Base-by-base conservation (phyloP, 1,140 invertebrate genomes). In the Drosophila mauritiana region DNA sequence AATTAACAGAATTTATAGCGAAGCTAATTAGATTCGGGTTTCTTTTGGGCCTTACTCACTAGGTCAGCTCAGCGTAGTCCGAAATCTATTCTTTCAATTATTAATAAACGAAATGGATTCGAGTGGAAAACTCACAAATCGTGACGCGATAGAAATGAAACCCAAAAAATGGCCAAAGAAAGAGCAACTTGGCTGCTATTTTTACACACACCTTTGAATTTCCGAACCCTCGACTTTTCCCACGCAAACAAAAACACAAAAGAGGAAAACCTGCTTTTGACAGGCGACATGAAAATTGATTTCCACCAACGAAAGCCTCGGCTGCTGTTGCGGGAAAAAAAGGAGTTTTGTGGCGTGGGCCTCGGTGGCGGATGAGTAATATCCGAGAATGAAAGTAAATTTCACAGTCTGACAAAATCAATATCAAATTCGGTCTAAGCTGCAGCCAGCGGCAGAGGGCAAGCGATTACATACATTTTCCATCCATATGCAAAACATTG, bases 281-380 rank as follows among this genome's bases (percentile, higher is more conserved):
- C 75, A 72, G 77, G 84, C 61, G 56, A 82, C 79, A 83, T 79
- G 62, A 79, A 88, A 88, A 86, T 86, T 88, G 83, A 86, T 86
- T 86, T 88, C 77, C 55, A 82, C 58, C 46, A 63, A 49, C 56
- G 56, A 27, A 65, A 52, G 37, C 37, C 27, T 39, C n/a, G 57
- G 53, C 39, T 53, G 48, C 55, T 76, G 72, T 43, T 57, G 39
- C 25, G 17, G 25, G 34, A 48, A 63, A 62, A 10, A 40, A 31
- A 48, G 37, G 55, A 39, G 36, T 27, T 53, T 51, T 59, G 31
- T 52, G 36, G 53, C 54, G 15, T 57, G 45, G 40, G 52, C 36
- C 22, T 11, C 39, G 31, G 64, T 68, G 80, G 74, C 74, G 79
- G 86, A 86, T 86, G 80, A 65, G 82, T 82, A 68, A 82, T 69